Evolutionary conservation across 1,140 invertebrate genomes (phyloP), one percentile per base, ranked within the genome.

Genomic region (Achroia grisella): DNA sequence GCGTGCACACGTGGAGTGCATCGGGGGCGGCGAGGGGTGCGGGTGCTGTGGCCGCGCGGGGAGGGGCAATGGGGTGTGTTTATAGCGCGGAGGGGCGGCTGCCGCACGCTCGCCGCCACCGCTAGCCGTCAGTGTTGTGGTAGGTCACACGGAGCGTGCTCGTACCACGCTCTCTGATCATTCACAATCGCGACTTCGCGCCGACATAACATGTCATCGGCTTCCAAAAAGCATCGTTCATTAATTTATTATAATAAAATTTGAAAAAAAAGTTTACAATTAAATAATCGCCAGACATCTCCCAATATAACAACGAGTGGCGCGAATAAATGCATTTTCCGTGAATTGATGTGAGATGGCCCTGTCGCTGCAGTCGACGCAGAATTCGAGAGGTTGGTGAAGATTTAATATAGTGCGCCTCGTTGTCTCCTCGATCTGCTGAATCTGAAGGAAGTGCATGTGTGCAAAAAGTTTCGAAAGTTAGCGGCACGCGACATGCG

Each of bases 311-410:
- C 15, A 17, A 37, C 15, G 8, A 55, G 44, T 56, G 46, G 61
- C 71, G 61, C 56, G 43, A 61, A 73, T 80, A 76, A 78, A 78
- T 77, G 30, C 46, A 60, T 71, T 66, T 56, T 39, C 57, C 56
- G 65, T 74, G 70, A 76, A 51, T 62, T 68, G 56, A 54, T 67
- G 75, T 81, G 81, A 77, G 65, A 87, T 87, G 86, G 83, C 83
- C 54, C 63, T 86, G 54, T 86, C 83, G 65, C 66, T 87, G 73
- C 86, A 85, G 65, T 83, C 80, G 47, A 70, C 74, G 62, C 82
- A 85, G 61, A 85, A 75, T 59, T 69, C 73, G 6, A 74, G 85
- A 84, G 85, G 85, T 87, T 65, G 55, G 79, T 83, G 62, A 29
- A 50, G 35, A 51, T 60, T 64, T 55, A 58, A 50, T 49, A 50